Base-by-base conservation (phyloP, 2,797 vertebrate genomes). In the Forpus xanthops region DNA sequence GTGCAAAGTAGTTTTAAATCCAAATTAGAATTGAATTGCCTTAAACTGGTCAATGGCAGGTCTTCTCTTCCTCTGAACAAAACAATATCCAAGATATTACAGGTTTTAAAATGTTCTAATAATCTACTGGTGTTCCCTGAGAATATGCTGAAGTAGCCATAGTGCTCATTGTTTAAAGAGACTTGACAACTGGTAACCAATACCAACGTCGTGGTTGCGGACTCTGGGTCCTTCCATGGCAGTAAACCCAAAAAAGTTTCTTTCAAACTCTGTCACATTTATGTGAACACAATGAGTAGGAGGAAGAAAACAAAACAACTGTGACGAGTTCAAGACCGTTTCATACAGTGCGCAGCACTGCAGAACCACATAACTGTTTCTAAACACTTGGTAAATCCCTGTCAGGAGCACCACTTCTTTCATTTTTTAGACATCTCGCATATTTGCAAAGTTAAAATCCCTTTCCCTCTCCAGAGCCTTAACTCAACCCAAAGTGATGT, bases 1-100 rank as follows among this genome's bases (percentile, higher is more conserved):
- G 42, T 49, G 25, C 72, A 61, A 91, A 87, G 50, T 58, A 55
- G 84, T 96, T 96, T 89, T 33, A 72, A 95, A 93, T 68, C 53
- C 75, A 85, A 82, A 93, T 93, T 92, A 93, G 47, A 95, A 85
- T 3, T 61, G 4, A 89, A 72, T 87, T 91, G 12, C 67, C 35
- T 85, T 87, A 80, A 77, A 75, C 27, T 70, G 27, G 75, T 65
- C 39, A 47, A 12, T 61, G 53, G 24, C 58, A 62, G 35, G 24
- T 72, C 62, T 81, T 62, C 77, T 66, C 50, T 55, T 85, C 50
- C 62, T 81, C 79, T 72, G 61, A 72, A 78, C 25, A 84, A 72
- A 83, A 25, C n/a, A 17, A 45, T 14, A 67, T 25, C 44, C 62
- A 74, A 53, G 28, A 17, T 45, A 52, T 19, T 47, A 47, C 8